Base-by-base conservation (phyloP, 2,888 invertebrate species). In the Saturnia japonica region DNA sequence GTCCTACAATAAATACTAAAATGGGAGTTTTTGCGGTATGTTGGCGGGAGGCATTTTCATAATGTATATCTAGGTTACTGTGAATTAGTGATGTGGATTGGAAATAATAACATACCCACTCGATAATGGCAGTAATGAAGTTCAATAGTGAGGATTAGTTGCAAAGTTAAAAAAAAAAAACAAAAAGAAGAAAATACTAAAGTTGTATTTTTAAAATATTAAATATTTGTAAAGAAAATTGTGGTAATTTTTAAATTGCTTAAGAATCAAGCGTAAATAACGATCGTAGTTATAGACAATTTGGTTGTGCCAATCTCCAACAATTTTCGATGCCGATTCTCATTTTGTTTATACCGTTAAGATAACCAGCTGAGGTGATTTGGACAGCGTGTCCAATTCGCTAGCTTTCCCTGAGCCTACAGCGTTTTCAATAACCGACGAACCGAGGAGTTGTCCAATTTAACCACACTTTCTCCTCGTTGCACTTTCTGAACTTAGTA, bases 381-480 rank as follows among this genome's bases (percentile, higher is more conserved):
- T 64, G 64, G 40, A 40, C 40, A n/a, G 64, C 64, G 80, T 80
- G 74, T 82, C 87, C 76, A 86, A 86, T 80, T 77, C 73, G 74
- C 73, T 76, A 74, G 84, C 88, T 89, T 89, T 88, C 89, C 77
- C 82, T 74, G 71, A 76, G 81, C 74, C 77, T 77, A 74, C 71
- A 75, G 74, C 77, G 72, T 76, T 80, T 77, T 73, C 78, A 79
- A 77, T 80, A 78, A 67, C 81, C 83, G 79, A 84, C 86, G 82
- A 85, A 83, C 85, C 85, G 82, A 82, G 80, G 74, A 80, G 78
- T 79, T 80, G 79, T 76, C 82, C 80, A 84, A 86, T 85, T 83
- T 82, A 76, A 76, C 75, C 80, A 77, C 76, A 85, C 88, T 89
- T 88, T 88, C 88, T 80, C 84, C 83, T 7, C 64, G 40, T 64